A percentile compares a stretch with the other conserved stretches of the same genome.
Evolutionary conservation across 2,113 vertebrate species (phyloP).

Genomic region (Anser brachyrhynchus): DNA sequence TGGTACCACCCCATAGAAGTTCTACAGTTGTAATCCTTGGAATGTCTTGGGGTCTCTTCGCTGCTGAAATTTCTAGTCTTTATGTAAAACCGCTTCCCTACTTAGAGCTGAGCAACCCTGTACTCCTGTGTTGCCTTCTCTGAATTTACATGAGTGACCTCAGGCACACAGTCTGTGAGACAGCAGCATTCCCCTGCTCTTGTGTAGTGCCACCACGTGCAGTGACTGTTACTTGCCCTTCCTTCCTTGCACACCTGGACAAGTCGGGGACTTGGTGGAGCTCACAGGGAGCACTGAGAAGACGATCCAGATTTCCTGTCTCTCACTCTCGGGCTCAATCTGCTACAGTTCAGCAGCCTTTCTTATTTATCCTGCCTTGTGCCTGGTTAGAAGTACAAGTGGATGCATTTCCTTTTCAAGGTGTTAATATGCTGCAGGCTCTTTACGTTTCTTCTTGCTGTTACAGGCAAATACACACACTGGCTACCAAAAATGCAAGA

Average conservation of each 20-base stretch:
- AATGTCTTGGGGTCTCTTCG: neutral
- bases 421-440: neutral
- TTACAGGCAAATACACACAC: neutral
- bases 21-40: neutral
- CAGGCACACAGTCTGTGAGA: accelerated
- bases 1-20: neutral
- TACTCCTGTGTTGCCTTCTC: neutral
- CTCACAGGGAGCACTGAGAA: neutral
- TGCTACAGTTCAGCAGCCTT: neutral
- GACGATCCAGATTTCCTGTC: neutral
- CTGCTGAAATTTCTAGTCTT: neutral
- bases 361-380: neutral
- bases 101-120: neutral
- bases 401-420: neutral
- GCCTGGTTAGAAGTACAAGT: neutral
- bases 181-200: neutral
- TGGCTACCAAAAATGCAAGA: neutral
- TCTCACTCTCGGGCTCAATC: neutral
- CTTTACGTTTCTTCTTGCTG: neutral
- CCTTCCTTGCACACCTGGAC: neutral
- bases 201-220: accelerated
- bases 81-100: neutral
- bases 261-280: neutral
- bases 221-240: neutral
- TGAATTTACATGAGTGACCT: neutral